Evolutionary conservation across 2,888 invertebrate species (phyloP), one percentile per base, ranked within the genome.

Genomic region (Ornithoptera priamus): DNA sequence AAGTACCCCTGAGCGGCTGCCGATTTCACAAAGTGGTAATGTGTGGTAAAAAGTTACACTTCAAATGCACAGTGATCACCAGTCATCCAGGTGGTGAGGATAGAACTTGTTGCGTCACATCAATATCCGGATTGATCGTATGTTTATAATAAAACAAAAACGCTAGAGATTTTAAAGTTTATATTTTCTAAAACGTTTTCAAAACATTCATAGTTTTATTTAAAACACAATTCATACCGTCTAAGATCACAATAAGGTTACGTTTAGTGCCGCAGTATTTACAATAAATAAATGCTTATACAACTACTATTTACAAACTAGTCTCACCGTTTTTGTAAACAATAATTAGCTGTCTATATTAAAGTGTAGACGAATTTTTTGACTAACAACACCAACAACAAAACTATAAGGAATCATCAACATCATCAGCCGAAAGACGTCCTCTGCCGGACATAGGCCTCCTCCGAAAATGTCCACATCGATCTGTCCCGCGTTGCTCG

Each of bases 181-280:
- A 82, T 86, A 83, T 86, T 87, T 81, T 78, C 85, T 86, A 85
- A 81, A 85, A 85, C 82, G 78, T 82, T 82, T 82, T 85, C 80
- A 80, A 85, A 86, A 89, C 88, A 87, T 86, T 82, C 76, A 67
- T 24, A 85, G 72, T 76, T 82, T 80, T 72, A 69, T 82, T 62
- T 68, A 74, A 75, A 73, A 75, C 67, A 76, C 67, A 73, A 71
- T 74, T 70, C 71, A 79, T 79, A 82, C 76, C 81, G 79, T 81
- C 86, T 89, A 89, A 83, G 82, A 90, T 90, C 90, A 90, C 89
- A 88, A 88, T 88, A 82, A 85, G 80, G 75, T 85, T 85, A 82
- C 76, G 83, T 78, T 80, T 81, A 83, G 80, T 73, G 73, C 72
- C 77, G 81, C 76, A 81, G 76, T 89, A 88, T 89, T 85, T 87